These are phyloP conservation scores for Chiroxiphia lanceolata DNA, from an alignment of 2,797 vertebrate genomes.

Conservation along the genomic window DNA sequence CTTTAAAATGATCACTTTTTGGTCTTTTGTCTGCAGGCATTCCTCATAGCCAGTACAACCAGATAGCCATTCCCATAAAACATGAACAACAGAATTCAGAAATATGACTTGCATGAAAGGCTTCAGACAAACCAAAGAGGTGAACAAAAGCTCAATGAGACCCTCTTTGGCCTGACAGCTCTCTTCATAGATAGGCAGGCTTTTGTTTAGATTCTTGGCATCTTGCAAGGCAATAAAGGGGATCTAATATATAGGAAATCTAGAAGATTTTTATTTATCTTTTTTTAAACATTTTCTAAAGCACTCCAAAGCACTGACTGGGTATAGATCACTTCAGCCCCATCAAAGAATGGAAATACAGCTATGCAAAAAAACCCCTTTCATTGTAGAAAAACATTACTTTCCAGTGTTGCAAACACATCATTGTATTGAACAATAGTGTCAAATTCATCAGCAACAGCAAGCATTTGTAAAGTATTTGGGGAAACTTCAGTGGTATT, in stretches of 20 bases:
- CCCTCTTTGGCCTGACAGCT: not conserved
- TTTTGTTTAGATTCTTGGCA: slow-evolving; percentile 18
- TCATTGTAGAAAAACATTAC: not conserved
- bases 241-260: not conserved
- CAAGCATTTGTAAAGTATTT: not conserved
- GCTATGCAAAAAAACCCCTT: not conserved
- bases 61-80: not conserved
- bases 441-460: not conserved
- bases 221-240: not conserved
- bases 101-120: not conserved
- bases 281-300: not conserved
- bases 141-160: slow-evolving; percentile 11
- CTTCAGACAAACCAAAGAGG: not conserved
- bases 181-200: not conserved
- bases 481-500: not conserved
- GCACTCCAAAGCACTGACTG: not conserved
- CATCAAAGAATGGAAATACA: not conserved
- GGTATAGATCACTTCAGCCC: not conserved
- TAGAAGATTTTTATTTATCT: not conserved
- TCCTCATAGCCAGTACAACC: accelerated
- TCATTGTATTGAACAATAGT: not conserved
- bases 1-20: not conserved
- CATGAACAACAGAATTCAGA: not conserved
- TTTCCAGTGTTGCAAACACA: not conserved
- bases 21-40: not conserved